A percentile compares a stretch with the other conserved stretches of the same genome.
Conservation (phyloP, 1,140 invertebrate genomes). For the Diachasma alloeum region DNA sequence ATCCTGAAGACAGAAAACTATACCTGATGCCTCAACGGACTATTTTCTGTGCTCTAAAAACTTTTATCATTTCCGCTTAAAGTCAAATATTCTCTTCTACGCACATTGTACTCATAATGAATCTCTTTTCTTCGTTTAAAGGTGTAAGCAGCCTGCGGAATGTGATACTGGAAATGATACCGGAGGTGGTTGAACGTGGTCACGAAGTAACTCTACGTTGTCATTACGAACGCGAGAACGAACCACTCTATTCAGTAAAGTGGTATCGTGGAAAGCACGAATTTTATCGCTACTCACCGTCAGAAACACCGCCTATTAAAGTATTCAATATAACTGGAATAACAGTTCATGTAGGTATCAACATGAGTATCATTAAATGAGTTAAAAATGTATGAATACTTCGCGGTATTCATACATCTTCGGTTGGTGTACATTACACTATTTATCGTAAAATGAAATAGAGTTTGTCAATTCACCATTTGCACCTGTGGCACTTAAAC, state of each 20-base stretch:
- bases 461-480: constrained; percentile 30
- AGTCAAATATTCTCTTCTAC: neutral
- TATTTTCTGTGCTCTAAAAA: too few relatives aligned
- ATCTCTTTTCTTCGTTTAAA: constrained; percentile 25
- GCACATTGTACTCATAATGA: neutral
- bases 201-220: constrained; percentile 74
- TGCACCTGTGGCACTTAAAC: constrained; percentile 25
- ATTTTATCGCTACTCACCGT: constrained; percentile 77
- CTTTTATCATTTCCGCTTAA: neutral
- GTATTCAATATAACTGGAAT: constrained; percentile 77
- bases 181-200: constrained; percentile 71
- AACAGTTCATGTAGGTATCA: constrained; percentile 76
- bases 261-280: constrained; percentile 82
- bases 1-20: too few relatives aligned
- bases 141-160: constrained; percentile 61
- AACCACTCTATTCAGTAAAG: constrained; percentile 79
- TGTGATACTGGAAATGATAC: constrained; percentile 66
- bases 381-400: neutral
- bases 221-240: constrained; percentile 75
- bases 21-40: too few relatives aligned
- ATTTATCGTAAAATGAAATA: neutral
- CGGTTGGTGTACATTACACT: too few relatives aligned
- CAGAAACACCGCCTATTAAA: constrained; percentile 73
- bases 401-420: too few relatives aligned
- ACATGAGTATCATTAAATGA: neutral